Conservation (phyloP, 2,888 invertebrate species). For the Machimus atricapillus region DNA sequence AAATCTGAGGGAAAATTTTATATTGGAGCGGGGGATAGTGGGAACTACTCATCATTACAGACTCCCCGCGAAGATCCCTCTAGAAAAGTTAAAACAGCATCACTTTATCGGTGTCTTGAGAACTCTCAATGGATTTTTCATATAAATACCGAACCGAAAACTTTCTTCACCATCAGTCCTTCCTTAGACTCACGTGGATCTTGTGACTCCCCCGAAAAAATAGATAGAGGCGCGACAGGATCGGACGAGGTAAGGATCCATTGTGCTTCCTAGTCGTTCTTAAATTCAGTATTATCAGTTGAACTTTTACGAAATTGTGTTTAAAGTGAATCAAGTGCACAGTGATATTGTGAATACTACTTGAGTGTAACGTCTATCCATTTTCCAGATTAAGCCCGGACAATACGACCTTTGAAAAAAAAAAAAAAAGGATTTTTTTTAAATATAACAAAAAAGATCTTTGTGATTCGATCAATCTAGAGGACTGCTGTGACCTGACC, state of each 20-base stretch:
- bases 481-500: neutral
- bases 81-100: constrained; percentile 20
- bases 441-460: neutral
- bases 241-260: constrained; percentile 41
- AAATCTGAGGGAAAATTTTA: neutral
- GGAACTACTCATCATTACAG: neutral
- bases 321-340: neutral
- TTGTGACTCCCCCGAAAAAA: constrained; percentile 20
- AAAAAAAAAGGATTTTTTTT: neutral
- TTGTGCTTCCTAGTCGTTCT: neutral
- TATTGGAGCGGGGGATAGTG: neutral
- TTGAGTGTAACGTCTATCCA: neutral
- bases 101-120: neutral
- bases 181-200: constrained; percentile 42
- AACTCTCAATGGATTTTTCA: constrained; percentile 41
- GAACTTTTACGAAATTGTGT: neutral
- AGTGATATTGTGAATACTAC: neutral
- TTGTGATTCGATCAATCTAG: neutral
- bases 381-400: neutral
- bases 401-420: neutral
- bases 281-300: neutral
- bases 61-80: constrained; percentile 31
- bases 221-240: constrained; percentile 30
- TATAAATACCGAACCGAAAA: constrained; percentile 46
- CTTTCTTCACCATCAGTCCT: constrained; percentile 45